Percentiles rank a stretch among this genome's conserved stretches.
Evolutionary conservation across 2,888 invertebrate species (phyloP).

Genomic region (Erynnis tages): DNA sequence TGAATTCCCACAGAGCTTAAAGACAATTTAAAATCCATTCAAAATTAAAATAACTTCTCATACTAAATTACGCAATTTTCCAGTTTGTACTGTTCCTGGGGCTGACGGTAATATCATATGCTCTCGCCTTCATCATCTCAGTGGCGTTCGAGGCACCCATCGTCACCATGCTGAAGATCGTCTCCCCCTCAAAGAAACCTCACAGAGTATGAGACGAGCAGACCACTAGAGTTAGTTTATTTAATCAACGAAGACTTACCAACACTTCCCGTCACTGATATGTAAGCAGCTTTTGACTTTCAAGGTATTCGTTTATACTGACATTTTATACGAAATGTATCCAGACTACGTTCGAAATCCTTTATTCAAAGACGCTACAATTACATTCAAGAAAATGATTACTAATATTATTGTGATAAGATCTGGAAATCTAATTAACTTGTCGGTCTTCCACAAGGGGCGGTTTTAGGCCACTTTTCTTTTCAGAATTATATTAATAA

Average conservation of each 20-base stretch:
- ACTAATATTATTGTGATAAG: too few species aligned
- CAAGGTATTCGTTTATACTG: not conserved
- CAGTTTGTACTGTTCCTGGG: slow-evolving; percentile 91
- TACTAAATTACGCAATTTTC: too few species aligned
- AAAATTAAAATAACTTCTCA: too few species aligned
- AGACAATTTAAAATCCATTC: too few species aligned
- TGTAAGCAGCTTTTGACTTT: not conserved
- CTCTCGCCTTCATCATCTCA: slow-evolving; percentile 89
- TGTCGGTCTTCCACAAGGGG: not conserved
- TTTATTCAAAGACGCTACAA: too few species aligned
- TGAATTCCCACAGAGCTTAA: too few species aligned
- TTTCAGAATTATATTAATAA: not conserved
- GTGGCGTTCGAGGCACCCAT: slow-evolving; percentile 92
- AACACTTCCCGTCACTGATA: not conserved
- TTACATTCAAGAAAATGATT: too few species aligned
- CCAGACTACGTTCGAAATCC: too few species aligned
- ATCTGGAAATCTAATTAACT: too few species aligned
- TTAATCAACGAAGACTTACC: slow-evolving; percentile 23
- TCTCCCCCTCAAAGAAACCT: slow-evolving; percentile 78
- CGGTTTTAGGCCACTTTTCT: not conserved
- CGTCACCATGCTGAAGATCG: slow-evolving; percentile 90
- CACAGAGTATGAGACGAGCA: slow-evolving; percentile 61
- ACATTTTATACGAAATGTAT: not conserved
- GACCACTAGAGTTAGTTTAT: slow-evolving; percentile 9
- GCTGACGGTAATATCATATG: slow-evolving; percentile 89